Base-by-base conservation (phyloP, 2,113 vertebrate genomes). In the Paradoxurus hermaphroditus region DNA sequence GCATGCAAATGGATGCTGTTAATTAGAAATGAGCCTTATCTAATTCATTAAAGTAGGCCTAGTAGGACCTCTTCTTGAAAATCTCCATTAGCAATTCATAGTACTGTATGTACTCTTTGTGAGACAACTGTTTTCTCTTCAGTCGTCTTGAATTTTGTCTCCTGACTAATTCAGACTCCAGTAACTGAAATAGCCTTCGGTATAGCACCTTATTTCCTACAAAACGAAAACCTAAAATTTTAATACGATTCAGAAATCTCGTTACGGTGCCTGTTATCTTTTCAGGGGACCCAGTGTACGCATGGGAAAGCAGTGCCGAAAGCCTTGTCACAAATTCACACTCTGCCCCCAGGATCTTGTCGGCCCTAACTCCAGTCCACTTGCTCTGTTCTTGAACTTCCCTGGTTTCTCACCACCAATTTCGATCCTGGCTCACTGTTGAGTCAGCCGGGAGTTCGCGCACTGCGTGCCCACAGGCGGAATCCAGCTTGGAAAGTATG, bases 21-120 rank as follows among this genome's bases (percentile, higher is more conserved):
- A 97, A 96, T 98, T 97, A 95, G 84, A 97, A 97, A 97, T 92
- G 72, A 96, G 73, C 82, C 90, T 94, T 97, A 97, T 97, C 85
- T 94, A 95, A 98, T 98, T 96, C 93, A 97, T 97, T 97, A 93
- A 95, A 94, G 73, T 86, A 88, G 91, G 23, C 67, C 86, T 95
- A 83, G 70, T 86, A 92, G 95, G 83, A 92, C 95, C 56, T 95
- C 63, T 94, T 89, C 73, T 96, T 96, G 81, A 94, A 97, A 96
- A 75, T 67, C 10, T 97, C 41, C 49, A 83, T 78, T 87, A 96
- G 72, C 92, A 97, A 92, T 97, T 95, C 78, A 65, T 95, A 78
- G 91, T 70, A 78, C 41, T 94, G 49, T 87, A 14, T 67, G 1
- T 1, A 67, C 4, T 59, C 21, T 46, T 75, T 93, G 59, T 94